Conservation (phyloP, 1,140 invertebrate genomes). For the Neomicropteryx cornuta region DNA sequence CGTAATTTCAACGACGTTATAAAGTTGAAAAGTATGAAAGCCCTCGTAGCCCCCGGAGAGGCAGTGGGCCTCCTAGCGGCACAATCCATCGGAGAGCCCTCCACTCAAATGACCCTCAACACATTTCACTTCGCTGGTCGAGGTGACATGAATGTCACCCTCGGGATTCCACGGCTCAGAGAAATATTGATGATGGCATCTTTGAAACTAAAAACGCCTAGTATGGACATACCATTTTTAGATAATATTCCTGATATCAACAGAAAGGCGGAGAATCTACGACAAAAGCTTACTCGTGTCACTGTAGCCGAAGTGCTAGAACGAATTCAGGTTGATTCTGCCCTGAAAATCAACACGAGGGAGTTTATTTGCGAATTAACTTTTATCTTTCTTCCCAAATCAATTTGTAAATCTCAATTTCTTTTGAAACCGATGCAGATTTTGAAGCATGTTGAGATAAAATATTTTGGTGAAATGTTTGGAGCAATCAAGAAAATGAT, state of each 20-base stretch:
- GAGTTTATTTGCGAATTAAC: constrained; percentile 45
- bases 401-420: constrained; percentile 61
- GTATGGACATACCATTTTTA: constrained; percentile 85
- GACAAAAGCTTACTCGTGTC: constrained; percentile 63
- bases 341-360: constrained; percentile 44
- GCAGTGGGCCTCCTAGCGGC: constrained; percentile 93
- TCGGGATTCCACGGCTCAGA: constrained; percentile 90
- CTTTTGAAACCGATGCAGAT: constrained; percentile 56
- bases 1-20: constrained; percentile 58
- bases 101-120: constrained; percentile 99
- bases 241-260: constrained; percentile 38
- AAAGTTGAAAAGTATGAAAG: constrained; percentile 63
- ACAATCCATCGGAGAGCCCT: constrained; percentile 95
- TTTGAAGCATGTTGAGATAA: constrained; percentile 52
- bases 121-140: constrained; percentile 99
- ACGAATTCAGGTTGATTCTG: constrained; percentile 54
- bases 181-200: constrained; percentile 97
- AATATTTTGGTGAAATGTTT: constrained; percentile 54
- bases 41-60: constrained; percentile 82
- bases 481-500: constrained; percentile 37
- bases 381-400: constrained; percentile 62
- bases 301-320: constrained; percentile 68
- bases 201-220: constrained; percentile 87
- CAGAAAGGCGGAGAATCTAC: constrained; percentile 54
- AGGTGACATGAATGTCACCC: constrained; percentile 99